These are phyloP conservation scores for Leucoraja erinaceus DNA, from an alignment of 2,113 vertebrate species.

Conservation along the genomic window DNA sequence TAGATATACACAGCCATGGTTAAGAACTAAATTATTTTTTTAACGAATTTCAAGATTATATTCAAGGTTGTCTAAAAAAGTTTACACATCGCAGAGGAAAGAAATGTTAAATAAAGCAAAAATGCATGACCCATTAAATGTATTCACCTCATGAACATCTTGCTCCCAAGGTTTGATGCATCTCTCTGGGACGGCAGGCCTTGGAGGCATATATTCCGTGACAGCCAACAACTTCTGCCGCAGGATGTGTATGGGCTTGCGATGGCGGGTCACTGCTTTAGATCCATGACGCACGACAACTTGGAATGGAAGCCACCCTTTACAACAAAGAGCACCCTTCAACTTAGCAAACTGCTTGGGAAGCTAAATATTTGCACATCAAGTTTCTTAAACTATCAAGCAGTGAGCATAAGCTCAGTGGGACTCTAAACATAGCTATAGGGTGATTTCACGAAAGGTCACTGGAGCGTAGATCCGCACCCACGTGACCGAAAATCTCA, in stretches of 20 bases:
- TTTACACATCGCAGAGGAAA: background rate
- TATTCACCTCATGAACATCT: conserved; percentile 53
- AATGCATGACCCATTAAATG: background rate
- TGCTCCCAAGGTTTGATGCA: conserved; percentile 48
- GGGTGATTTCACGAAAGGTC: too few relatives aligned
- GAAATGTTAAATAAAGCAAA: conserved; percentile 7
- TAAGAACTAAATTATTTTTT: background rate
- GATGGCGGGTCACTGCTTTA: conserved; percentile 84
- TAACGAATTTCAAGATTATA: background rate
- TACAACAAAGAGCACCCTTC: background rate
- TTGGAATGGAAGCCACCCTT: conserved; percentile 69
- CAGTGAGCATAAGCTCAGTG: background rate
- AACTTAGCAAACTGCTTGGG: background rate
- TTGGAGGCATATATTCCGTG: conserved; percentile 72
- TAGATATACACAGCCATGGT: background rate
- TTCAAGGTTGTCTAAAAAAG: too few relatives aligned
- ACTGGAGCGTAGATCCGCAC: too few relatives aligned
- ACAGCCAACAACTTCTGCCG: conserved; percentile 82
- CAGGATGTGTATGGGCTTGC: conserved; percentile 69
- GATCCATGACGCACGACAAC: conserved; percentile 72
- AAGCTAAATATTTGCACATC: background rate
- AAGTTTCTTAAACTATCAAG: background rate
- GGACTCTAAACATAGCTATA: too few relatives aligned
- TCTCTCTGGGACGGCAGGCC: conserved; percentile 50
- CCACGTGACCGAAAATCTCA: too few relatives aligned